Evolutionary conservation across 2,797 vertebrate genomes (phyloP), one percentile per base, ranked within the genome.

Genomic region (Parambassis ranga): DNA sequence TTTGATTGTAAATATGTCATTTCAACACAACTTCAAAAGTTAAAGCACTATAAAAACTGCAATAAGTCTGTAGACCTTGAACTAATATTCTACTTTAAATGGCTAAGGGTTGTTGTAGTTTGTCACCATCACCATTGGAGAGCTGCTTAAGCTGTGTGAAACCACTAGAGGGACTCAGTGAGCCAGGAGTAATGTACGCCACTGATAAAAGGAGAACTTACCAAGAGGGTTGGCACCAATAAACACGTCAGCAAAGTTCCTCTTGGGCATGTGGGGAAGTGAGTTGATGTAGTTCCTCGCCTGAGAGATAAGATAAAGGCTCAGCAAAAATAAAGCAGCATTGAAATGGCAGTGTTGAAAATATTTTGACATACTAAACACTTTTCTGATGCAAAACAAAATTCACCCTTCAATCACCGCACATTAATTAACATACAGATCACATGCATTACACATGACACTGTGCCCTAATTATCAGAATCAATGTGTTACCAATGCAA

Each of bases 221-320:
- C 98, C 98, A 60, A 94, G 87, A 26, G 98, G 98, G 75, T 99
- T 99, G 78, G 98, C 98, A 53, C 97, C 97, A 83, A 99, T 92
- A 80, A 99, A 99, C 67, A 99, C 97, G 56, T 98, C 95, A 64
- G 95, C 95, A 71, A 99, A 99, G 92, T 96, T 96, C 92, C 97
- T 96, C 88, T 99, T 99, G 43, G 96, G 96, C 95, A 98, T 98
- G 41, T 96, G 92, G 49, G 94, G 89, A 85, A 99, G 91, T 35
- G 96, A 98, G 82, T 96, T 95, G 44, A 99, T 98, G 87, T 98
- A 99, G 92, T 98, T 98, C 81, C 97, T 95, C 7, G 98, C 98
- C 98, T 99, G 91, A 57, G 26, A 24, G 10, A 22, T 87, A 79
- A 81, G 2, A 65, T 32, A 2, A 52, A 75, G n/a, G n/a, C n/a